These are phyloP conservation scores for Dendrophyllia cribrosa DNA, from an alignment of 64 coral and sea anemone genomes.

Conservation along the genomic window DNA sequence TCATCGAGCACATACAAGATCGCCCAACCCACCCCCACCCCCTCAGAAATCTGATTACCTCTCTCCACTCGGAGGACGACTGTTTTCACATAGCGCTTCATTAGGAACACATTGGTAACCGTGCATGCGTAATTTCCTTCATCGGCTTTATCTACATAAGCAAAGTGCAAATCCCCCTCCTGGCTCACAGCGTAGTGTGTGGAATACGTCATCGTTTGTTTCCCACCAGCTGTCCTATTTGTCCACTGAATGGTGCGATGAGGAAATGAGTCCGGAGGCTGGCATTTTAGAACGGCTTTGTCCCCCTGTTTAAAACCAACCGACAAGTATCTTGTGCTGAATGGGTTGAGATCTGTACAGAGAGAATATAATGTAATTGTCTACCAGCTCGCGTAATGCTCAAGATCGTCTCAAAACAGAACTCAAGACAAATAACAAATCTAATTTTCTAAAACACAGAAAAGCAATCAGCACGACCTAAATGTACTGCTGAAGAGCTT, in stretches of 20 bases:
- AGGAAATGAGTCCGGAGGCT: conserved; percentile 78
- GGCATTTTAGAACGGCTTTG: conserved; percentile 47
- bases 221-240: conserved; percentile 15
- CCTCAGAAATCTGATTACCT: conserved; percentile 34
- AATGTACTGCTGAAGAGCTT: too few relatives aligned
- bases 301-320: conserved; percentile 46
- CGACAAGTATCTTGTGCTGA: conserved; percentile 33
- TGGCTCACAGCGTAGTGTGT: conserved; percentile 75
- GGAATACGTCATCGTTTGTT: conserved; percentile 34
- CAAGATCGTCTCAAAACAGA: too few relatives aligned
- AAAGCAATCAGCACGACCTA: too few relatives aligned
- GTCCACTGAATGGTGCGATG: conserved; percentile 75
- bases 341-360: conserved; percentile 68
- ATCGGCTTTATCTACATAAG: conserved; percentile 51
- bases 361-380: not conserved
- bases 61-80: conserved; percentile 54
- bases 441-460: too few relatives aligned
- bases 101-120: conserved; percentile 64
- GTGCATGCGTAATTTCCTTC: conserved; percentile 74
- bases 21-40: too few relatives aligned
- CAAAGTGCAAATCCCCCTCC: conserved; percentile 81
- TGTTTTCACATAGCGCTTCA: conserved; percentile 42
- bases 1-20: too few relatives aligned
- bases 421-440: too few relatives aligned
- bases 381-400: too few relatives aligned